Evolutionary conservation across 2,888 invertebrate genomes (phyloP), one percentile per base, ranked within the genome.

Genomic region (Euclidia mi): DNA sequence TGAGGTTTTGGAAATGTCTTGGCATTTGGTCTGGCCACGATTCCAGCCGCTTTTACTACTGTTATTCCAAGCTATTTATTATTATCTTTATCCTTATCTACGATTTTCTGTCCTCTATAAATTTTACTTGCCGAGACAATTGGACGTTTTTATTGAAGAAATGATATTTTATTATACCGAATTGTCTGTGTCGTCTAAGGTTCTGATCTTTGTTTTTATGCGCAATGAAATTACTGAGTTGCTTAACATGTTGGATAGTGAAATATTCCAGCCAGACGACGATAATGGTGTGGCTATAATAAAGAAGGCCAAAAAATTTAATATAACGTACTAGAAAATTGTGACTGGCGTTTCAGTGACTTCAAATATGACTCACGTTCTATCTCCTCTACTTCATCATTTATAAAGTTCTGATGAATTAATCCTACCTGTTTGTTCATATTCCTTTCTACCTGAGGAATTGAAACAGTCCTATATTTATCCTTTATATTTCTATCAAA

Each of bases 111-210:
- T 57, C 57, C 3, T 68, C 84, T 0, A 37, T 85, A 4, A 90
- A 88, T 67, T 85, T 89, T 90, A 76, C 45, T 37, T 90, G 25
- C 82, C 85, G 0, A 74, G 58, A 49, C 56, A 82, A 28, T 47
- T 91, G 28, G 88, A 89, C 14, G 41, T 72, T 17, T 76, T 87
- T 50, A 79, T 88, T 10, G 86, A 84, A 45, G 84, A 88, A 67
- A 56, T 87, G 74, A 61, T 89, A 53, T 85, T 90, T 65, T 89
- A 84, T 71, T 87, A 88, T 18, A 86, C 82, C 0, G 78, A 80
- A 49, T 2, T 88, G 1, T 56, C 82, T 14, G 69, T 82, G 1
- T 14, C 65, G 3, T 82, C 84, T 1, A 91, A 89, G 80, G 81
- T 77, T 3, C 25, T 90, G 2, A 88, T 87, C 0, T 82, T 84